phyloP scores from a whole-genome alignment of 2,888 invertebrate species.

The Clepsis dumicolana region DNA sequence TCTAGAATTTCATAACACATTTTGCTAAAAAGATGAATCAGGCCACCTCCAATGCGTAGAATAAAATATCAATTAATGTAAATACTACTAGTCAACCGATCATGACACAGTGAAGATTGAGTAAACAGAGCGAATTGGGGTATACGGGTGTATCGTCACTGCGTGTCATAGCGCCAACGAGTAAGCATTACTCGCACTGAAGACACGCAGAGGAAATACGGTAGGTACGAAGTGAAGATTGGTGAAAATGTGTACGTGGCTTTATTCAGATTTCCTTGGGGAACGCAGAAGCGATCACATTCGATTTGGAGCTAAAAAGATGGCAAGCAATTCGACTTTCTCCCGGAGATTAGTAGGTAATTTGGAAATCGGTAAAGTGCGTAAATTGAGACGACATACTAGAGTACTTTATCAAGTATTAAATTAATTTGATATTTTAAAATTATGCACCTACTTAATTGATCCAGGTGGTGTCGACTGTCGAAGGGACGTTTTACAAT shows the following conservation, averaged over 20 bases:
- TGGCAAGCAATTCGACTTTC: constrained; percentile 1
- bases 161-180: neutral
- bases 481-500: no score
- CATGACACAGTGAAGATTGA: no score
- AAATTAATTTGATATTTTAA: no score
- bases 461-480: no score
- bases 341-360: neutral
- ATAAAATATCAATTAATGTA: no score
- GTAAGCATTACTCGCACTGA: neutral
- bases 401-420: no score
- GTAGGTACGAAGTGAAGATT: neutral
- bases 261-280: constrained; percentile 15
- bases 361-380: neutral
- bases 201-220: neutral
- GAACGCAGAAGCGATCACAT: constrained; percentile 8
- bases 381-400: no score
- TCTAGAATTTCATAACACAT: no score
- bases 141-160: neutral
- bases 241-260: constrained; percentile 1
- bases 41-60: no score
- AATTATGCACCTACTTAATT: no score
- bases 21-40: no score
- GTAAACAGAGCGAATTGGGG: neutral
- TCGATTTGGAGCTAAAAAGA: constrained; percentile 14
- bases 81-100: no score